These are phyloP conservation scores for Megalurothrips usitatus DNA, from an alignment of 2,888 invertebrate species.

Conservation along the genomic window DNA sequence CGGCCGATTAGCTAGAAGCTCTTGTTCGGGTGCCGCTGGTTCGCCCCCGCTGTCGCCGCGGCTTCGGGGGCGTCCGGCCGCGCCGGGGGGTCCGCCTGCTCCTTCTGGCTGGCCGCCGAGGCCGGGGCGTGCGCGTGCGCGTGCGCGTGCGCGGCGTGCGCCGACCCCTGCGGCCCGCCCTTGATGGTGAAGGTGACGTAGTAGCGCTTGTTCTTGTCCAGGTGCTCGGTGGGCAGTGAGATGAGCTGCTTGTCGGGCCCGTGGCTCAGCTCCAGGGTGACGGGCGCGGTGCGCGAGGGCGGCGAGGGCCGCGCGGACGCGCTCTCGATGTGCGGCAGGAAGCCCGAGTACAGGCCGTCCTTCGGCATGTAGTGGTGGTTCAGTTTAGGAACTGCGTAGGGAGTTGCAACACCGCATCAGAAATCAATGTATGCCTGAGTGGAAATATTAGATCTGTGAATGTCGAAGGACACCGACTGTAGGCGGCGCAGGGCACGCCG, in stretches of 20 bases:
- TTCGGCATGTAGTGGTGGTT: conserved; percentile 77
- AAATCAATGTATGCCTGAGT: too few species aligned
- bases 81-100: background rate
- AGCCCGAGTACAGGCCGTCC: conserved; percentile 54
- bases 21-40: background rate
- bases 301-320: conserved; percentile 47
- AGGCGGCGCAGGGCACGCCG: conserved; percentile 80
- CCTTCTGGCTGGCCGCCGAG: background rate
- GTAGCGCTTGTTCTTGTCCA: conserved; percentile 85
- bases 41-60: background rate
- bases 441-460: too few species aligned
- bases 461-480: too few species aligned
- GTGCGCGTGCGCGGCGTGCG: background rate
- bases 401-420: too few species aligned
- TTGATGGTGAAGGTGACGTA: conserved; percentile 90
- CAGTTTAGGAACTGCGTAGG: conserved; percentile 59
- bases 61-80: background rate
- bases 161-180: conserved; percentile 47
- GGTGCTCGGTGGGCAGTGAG: conserved; percentile 77
- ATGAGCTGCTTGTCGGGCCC: conserved; percentile 81
- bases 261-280: conserved; percentile 70
- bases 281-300: conserved; percentile 46
- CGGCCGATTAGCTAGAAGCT: conserved; percentile 22
- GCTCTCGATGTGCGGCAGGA: conserved; percentile 63
- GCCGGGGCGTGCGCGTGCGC: background rate